A percentile compares a stretch with the other conserved stretches of the same genome.
phyloP scores from a whole-genome alignment of 2,888 invertebrate species.

The Hybos culiciformis region DNA sequence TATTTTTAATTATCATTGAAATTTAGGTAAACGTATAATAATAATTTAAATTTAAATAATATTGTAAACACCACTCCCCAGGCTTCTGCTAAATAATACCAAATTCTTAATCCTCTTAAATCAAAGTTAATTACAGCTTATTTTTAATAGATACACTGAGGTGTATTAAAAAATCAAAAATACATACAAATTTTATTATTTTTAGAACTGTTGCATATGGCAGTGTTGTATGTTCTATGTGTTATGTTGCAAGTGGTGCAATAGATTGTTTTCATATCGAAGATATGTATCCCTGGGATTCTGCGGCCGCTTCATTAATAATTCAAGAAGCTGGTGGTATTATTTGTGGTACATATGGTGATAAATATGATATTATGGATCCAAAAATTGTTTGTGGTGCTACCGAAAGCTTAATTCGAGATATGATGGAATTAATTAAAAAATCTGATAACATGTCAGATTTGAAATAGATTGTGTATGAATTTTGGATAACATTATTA shows the following conservation, averaged over 20 bases:
- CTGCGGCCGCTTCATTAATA: slow-evolving; percentile 58
- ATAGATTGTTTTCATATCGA: slow-evolving; percentile 57
- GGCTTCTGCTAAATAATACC: too few relatives aligned
- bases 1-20: too few relatives aligned
- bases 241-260: slow-evolving; percentile 56
- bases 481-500: too few relatives aligned
- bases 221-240: slow-evolving; percentile 56
- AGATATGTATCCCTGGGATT: slow-evolving; percentile 65
- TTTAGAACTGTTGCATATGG: slow-evolving; percentile 44
- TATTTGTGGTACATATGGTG: slow-evolving; percentile 48
- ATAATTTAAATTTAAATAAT: too few relatives aligned
- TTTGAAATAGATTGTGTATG: too few relatives aligned
- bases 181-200: slow-evolving; percentile 1
- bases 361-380: slow-evolving; percentile 31
- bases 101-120: too few relatives aligned
- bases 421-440: slow-evolving; percentile 38
- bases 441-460: slow-evolving; percentile 34
- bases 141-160: not conserved
- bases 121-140: too few relatives aligned
- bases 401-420: slow-evolving; percentile 36
- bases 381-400: slow-evolving; percentile 41
- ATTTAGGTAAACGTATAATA: too few relatives aligned
- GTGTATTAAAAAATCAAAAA: not conserved
- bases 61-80: too few relatives aligned
- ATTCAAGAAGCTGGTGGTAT: slow-evolving; percentile 64